phyloP scores from a whole-genome alignment of 2,113 vertebrate species.

The Neotoma lepida region DNA sequence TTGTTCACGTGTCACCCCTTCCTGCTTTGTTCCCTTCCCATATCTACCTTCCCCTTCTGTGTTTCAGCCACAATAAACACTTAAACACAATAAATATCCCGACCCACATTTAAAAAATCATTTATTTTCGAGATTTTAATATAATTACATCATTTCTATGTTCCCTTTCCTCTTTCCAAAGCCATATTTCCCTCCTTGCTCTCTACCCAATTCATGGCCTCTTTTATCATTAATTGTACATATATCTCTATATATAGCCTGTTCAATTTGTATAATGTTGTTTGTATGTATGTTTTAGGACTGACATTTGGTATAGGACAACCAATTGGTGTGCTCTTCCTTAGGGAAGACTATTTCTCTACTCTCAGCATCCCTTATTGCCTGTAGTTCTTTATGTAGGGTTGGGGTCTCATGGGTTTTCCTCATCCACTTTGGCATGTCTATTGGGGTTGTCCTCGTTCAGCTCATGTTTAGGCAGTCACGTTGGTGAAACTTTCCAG shows the following conservation, averaged over 20 bases:
- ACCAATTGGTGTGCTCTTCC: not conserved
- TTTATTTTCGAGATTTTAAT: not conserved
- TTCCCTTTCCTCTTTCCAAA: not conserved
- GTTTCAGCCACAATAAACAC: not conserved
- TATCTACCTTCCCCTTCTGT: not conserved
- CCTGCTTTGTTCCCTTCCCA: not conserved
- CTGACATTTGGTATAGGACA: not conserved
- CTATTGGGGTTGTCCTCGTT: not conserved
- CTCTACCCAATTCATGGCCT: not conserved
- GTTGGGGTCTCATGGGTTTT: not conserved
- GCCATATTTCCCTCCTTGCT: not conserved
- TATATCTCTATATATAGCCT: too few relatives aligned
- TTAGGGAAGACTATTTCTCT: not conserved
- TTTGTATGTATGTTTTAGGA: not conserved
- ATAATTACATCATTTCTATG: not conserved
- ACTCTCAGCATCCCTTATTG: not conserved
- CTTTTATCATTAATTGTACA: not conserved
- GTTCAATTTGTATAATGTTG: not conserved
- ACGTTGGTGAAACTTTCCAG: not conserved
- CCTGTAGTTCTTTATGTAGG: not conserved
- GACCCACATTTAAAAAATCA: not conserved
- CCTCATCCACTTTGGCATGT: not conserved
- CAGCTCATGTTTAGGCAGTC: not conserved
- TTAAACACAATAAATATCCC: not conserved
- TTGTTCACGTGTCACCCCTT: not conserved